phyloP scores from a whole-genome alignment of 2,888 invertebrate genomes.

The Parapristionchus giblindavisi region DNA sequence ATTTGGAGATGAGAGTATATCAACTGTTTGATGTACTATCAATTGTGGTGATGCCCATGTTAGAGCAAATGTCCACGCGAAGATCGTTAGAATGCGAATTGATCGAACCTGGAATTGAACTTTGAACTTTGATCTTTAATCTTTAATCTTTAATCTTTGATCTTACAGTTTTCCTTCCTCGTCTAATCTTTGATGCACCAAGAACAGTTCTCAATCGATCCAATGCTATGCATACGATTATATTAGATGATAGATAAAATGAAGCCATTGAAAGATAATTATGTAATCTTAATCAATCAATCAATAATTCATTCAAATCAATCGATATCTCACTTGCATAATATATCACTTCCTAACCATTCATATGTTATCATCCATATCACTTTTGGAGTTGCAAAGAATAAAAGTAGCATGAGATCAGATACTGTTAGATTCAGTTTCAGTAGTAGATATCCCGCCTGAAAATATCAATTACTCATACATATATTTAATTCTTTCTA shows the following conservation, averaged over 20 bases:
- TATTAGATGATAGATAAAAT: slow-evolving; percentile 66
- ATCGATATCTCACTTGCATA: slow-evolving; percentile 48
- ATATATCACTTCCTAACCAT: slow-evolving; percentile 60
- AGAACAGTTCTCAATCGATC: slow-evolving; percentile 66
- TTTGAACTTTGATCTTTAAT: background rate
- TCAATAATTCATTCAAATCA: background rate
- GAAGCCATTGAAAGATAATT: slow-evolving; percentile 65
- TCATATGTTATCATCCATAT: slow-evolving; percentile 65
- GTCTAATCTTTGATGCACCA: slow-evolving; percentile 52
- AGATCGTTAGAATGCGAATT: slow-evolving; percentile 9
- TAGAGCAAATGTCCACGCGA: slow-evolving; percentile 58
- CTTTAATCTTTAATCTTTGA: no score
- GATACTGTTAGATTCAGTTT: slow-evolving; percentile 67
- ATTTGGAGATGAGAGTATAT: slow-evolving; percentile 11
- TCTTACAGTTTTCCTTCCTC: slow-evolving; percentile 32
- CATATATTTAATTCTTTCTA: no score
- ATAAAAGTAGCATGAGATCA: slow-evolving; percentile 60
- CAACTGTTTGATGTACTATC: slow-evolving; percentile 42
- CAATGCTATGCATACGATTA: slow-evolving; percentile 66
- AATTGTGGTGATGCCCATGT: slow-evolving; percentile 61
- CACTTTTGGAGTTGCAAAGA: slow-evolving; percentile 52
- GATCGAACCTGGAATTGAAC: slow-evolving; percentile 5
- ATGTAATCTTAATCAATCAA: slow-evolving; percentile 41
- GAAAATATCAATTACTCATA: slow-evolving; percentile 36
- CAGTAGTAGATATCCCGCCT: slow-evolving; percentile 65